phyloP scores from a whole-genome alignment of 2,888 invertebrate genomes.

The Nomada lathburiana region DNA sequence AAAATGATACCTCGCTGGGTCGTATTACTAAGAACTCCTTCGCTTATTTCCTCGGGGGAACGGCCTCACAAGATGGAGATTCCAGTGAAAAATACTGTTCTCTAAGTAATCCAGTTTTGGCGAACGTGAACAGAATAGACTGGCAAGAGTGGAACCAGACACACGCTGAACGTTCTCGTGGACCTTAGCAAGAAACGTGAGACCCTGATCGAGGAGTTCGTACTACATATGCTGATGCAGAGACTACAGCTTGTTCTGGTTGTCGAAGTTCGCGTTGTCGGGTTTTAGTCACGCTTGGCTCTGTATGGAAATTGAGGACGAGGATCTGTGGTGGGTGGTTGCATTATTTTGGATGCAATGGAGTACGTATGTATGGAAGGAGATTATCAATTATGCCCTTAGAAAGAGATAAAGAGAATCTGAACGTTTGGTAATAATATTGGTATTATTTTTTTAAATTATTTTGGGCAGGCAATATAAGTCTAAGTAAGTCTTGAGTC shows the following conservation, averaged over 20 bases:
- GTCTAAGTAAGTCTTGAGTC: no score
- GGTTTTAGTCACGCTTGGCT: not conserved
- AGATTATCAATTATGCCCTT: not conserved
- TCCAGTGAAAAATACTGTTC: not conserved
- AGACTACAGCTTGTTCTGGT: not conserved
- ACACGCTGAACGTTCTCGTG: not conserved
- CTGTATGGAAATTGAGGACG: not conserved
- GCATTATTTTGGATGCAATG: not conserved
- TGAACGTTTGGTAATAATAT: no score
- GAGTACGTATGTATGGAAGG: not conserved
- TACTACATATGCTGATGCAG: not conserved
- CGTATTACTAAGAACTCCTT: conserved; percentile 4
- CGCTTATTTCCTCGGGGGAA: not conserved
- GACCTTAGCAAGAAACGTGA: not conserved
- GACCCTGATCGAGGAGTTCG: not conserved
- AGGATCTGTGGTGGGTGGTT: not conserved
- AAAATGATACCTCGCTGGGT: conserved; percentile 10
- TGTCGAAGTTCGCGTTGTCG: conserved; percentile 7
- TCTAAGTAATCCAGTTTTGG: not conserved
- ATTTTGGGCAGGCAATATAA: no score
- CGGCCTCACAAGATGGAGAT: not conserved
- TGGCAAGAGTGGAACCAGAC: not conserved
- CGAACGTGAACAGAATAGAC: not conserved
- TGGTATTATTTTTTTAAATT: not conserved
- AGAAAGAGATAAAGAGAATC: not conserved